These are phyloP conservation scores for Phaenicophaeus curvirostris DNA, from an alignment of 2,797 vertebrate genomes.

Conservation along the genomic window DNA sequence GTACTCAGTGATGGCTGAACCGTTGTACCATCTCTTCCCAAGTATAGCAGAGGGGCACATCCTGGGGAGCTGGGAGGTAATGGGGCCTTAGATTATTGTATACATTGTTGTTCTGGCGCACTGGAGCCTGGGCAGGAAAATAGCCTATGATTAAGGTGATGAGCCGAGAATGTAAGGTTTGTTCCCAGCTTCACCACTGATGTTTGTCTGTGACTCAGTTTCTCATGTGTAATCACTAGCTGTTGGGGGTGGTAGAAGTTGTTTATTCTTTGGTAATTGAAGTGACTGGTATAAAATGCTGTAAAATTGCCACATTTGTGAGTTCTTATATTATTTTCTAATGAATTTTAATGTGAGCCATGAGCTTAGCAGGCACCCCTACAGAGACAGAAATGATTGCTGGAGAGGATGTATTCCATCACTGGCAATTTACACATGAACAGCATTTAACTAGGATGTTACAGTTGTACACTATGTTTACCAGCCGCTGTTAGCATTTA, in stretches of 20 bases:
- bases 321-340: neutral
- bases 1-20: neutral
- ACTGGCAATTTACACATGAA: neutral
- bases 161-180: neutral
- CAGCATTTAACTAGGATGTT: neutral
- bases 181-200: neutral
- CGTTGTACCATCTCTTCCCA: neutral
- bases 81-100: neutral
- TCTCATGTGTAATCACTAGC: neutral
- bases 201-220: neutral
- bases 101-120: neutral
- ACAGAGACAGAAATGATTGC: neutral
- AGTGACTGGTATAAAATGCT: neutral
- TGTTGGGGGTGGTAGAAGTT: neutral
- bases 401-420: neutral
- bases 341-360: neutral
- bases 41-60: neutral
- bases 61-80: neutral
- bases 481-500: neutral
- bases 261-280: neutral
- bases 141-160: rapidly evolving
- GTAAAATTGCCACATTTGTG: neutral
- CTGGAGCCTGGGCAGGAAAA: neutral
- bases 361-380: neutral
- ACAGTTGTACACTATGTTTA: neutral